A percentile compares a stretch with the other conserved stretches of the same genome.
These are phyloP conservation scores for Caretta caretta DNA, from an alignment of 2,113 vertebrate species.

Conservation along the genomic window DNA sequence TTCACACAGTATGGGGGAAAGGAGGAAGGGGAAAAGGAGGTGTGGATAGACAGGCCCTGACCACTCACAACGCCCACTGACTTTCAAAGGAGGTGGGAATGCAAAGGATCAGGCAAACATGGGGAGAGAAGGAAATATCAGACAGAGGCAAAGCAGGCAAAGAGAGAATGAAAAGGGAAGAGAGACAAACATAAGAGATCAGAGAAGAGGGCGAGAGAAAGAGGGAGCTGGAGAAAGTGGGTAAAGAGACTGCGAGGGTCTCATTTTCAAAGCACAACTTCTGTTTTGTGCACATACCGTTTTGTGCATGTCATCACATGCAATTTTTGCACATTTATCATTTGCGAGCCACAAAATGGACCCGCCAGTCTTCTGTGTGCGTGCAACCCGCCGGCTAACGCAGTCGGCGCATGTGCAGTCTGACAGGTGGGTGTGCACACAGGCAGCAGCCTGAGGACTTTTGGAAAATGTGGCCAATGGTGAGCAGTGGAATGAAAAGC, in stretches of 20 bases:
- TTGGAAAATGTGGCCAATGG: neutral
- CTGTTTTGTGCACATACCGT: neutral
- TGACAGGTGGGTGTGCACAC: neutral
- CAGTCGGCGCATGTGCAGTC: neutral
- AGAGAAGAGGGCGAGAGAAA: neutral
- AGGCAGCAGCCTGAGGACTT: neutral
- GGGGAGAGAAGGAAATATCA: neutral
- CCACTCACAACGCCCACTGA: neutral
- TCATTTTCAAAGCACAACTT: neutral
- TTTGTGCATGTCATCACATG: neutral
- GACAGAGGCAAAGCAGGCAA: neutral
- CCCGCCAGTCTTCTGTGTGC: neutral
- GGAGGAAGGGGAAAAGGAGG: neutral
- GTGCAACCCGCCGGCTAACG: neutral
- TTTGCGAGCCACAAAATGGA: neutral
- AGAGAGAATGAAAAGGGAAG: neutral
- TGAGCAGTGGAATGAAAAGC: neutral
- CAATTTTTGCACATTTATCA: neutral
- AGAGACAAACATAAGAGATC: neutral
- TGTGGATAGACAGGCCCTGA: neutral
- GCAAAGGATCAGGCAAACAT: neutral
- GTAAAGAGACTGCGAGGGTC: neutral
- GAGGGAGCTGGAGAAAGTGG: neutral
- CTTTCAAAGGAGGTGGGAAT: neutral
- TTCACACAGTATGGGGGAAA: neutral